A percentile compares a stretch with the other conserved stretches of the same genome.
phyloP scores from a whole-genome alignment of 2,797 vertebrate species.

The Phaenicophaeus curvirostris region DNA sequence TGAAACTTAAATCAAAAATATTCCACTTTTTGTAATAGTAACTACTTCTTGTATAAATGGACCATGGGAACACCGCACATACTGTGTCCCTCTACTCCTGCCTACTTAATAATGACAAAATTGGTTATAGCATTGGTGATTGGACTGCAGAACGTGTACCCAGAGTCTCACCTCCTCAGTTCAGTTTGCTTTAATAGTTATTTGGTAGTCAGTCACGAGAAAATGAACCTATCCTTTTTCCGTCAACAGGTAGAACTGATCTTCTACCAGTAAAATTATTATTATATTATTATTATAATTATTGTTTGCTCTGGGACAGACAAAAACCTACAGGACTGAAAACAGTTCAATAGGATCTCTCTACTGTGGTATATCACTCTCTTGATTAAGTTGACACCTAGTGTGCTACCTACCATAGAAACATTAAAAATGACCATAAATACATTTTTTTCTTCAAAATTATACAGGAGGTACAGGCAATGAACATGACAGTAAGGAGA shows the following conservation, averaged over 20 bases:
- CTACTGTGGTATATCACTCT: neutral
- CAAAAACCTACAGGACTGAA: neutral
- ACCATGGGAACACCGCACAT: neutral
- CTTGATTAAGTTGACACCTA: neutral
- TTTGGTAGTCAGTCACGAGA: neutral
- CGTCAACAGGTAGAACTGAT: neutral
- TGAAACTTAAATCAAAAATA: too few relatives aligned
- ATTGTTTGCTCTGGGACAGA: neutral
- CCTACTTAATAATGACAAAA: neutral
- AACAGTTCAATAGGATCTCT: neutral
- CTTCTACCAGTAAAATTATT: neutral
- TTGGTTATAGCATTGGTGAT: rapidly evolving
- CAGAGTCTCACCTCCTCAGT: neutral
- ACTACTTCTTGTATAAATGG: too few relatives aligned
- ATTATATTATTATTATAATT: too few relatives aligned
- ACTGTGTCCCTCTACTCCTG: neutral
- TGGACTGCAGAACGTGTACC: neutral
- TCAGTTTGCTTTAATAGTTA: neutral
- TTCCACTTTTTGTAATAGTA: too few relatives aligned
- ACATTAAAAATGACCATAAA: neutral
- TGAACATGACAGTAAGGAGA: neutral
- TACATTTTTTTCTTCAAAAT: neutral
- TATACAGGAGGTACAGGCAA: neutral
- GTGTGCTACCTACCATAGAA: neutral
- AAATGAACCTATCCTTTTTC: neutral